A percentile compares a stretch with the other conserved stretches of the same genome.
Evolutionary conservation across 2,797 vertebrate genomes (phyloP).

Genomic region (Schizopygopsis pylzovi): DNA sequence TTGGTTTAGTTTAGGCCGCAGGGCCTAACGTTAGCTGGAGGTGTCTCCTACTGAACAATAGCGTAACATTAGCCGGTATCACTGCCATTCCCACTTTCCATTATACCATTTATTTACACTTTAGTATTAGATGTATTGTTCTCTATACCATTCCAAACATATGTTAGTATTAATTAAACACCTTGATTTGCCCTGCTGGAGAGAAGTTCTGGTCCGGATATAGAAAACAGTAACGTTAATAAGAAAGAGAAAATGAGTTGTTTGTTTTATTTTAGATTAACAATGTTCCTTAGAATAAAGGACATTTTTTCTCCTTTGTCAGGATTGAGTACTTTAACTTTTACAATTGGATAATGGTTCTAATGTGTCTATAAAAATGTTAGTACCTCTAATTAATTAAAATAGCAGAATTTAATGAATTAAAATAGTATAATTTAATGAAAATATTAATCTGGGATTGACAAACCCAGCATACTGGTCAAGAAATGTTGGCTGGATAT

Average conservation of each 20-base stretch:
- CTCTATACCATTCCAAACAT: too few species aligned
- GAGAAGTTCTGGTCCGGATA: background rate
- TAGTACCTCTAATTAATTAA: background rate
- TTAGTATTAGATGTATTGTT: too few species aligned
- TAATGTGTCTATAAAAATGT: background rate
- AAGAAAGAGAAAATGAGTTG: background rate
- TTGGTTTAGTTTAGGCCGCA: constrained; percentile 52
- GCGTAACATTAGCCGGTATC: constrained; percentile 22
- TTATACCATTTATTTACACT: background rate
- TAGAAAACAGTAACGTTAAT: too few species aligned
- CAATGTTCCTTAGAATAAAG: background rate
- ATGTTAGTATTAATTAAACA: background rate
- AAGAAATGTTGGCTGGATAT: background rate
- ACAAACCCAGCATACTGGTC: background rate
- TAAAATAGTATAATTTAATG: background rate
- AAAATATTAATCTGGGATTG: background rate
- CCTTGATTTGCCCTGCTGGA: too few species aligned
- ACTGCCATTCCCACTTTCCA: background rate
- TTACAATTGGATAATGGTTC: background rate
- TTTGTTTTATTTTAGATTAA: background rate
- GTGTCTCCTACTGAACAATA: constrained; percentile 44
- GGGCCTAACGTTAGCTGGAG: constrained; percentile 21
- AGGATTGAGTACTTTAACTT: background rate
- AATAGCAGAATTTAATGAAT: background rate
- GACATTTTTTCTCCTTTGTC: background rate